Base-by-base conservation (phyloP, 35 echinoderm and acorn worm species). In the Apostichopus parvimensis region DNA sequence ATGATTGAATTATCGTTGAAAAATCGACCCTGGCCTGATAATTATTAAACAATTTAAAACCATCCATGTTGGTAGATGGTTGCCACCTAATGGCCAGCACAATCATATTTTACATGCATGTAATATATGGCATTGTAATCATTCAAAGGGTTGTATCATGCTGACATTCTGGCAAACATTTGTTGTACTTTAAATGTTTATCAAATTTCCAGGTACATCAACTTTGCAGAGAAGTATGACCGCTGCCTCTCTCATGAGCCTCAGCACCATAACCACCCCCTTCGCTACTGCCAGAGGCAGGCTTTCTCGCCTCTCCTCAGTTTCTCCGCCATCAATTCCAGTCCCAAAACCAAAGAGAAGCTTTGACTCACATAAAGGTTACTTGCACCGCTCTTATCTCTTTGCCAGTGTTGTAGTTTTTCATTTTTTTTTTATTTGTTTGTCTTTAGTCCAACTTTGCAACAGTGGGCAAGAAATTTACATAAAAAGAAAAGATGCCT, bases 211-310 rank as follows among this genome's bases (percentile, higher is more conserved):
- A 91, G 89, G 89, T 53, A 62, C 72, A 11, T 91, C 72, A 10
- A 78, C 89, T 54, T 24, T 91, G 10, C 71, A 77, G 73, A 57
- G 89, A 73, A 91, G 89, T 68, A 91, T 91, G 89, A 91, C 89
- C 12, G 53, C 89, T 57, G 61, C 89, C 1, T 91, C 77, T 79
- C 77, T 91, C 53, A 91, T 91, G 89, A 91, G 89, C 56, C 89
- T 91, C 22, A 91, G 72, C 64, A 23, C 22, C 53, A 59, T 78
- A 20, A 91, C 77, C 10, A 78, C 72, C 53, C 89, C 89, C 5
- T 4, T 18, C 5, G 12, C 77, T 78, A 56, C 53, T 77, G 61
- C 34, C 28, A 91, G 89, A 91, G 73, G 73, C 17, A 57, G 89
- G 11, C 77, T 14, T 5, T 91, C 89, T 9, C 71, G 73, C 11